A percentile compares a stretch with the other conserved stretches of the same genome.
Conservation (phyloP, 1,140 invertebrate genomes). For the Zaprionus vittiger region DNA sequence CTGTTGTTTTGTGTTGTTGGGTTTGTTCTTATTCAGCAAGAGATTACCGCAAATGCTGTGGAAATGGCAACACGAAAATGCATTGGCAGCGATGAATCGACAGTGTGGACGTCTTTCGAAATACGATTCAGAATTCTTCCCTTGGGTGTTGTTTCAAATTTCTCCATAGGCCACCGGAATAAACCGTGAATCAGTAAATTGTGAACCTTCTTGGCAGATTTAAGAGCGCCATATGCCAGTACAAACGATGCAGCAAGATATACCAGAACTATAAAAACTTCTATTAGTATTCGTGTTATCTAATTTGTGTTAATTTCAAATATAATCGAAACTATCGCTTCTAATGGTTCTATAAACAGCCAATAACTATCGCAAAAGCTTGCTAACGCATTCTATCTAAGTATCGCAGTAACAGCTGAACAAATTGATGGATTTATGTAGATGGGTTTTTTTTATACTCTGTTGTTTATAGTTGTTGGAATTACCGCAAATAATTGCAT, state of each 20-base stretch:
- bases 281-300: neutral
- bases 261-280: conserved; percentile 16
- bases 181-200: neutral
- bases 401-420: neutral
- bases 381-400: neutral
- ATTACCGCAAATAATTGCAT: conserved; percentile 82
- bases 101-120: conserved; percentile 88
- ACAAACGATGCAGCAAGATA: conserved; percentile 78
- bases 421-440: neutral
- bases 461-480: conserved; percentile 1
- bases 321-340: neutral
- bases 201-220: neutral
- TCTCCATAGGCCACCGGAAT: conserved; percentile 85
- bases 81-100: conserved; percentile 86
- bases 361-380: neutral
- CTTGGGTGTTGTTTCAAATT: conserved; percentile 90
- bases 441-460: neutral
- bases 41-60: conserved; percentile 17
- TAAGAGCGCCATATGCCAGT: conserved; percentile 79
- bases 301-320: neutral
- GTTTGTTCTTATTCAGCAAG: neutral
- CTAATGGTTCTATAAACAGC: neutral
- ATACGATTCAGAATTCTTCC: conserved; percentile 91
- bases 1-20: neutral
- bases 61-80: conserved; percentile 47